These are phyloP conservation scores for Dromaius novaehollandiae DNA, from an alignment of 2,113 vertebrate species.

Conservation along the genomic window DNA sequence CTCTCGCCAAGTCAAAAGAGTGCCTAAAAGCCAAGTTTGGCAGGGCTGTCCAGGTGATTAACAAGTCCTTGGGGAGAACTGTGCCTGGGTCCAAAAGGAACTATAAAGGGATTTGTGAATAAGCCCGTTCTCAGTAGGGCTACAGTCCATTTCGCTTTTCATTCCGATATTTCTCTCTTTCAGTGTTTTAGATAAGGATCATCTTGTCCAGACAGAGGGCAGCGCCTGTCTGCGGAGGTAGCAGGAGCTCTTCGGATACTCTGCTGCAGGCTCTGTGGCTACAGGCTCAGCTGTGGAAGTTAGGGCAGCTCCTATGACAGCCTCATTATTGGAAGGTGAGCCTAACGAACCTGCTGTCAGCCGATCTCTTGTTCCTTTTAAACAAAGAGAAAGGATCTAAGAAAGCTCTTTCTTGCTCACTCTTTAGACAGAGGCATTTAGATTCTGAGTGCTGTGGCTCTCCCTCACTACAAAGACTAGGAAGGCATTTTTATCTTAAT, in stretches of 20 bases:
- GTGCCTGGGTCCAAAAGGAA: neutral
- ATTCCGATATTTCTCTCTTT: neutral
- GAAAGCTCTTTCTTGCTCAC: neutral
- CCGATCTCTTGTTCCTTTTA: slow-evolving; percentile 26
- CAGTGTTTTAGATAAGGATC: neutral
- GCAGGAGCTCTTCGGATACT: neutral
- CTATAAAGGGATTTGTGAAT: neutral
- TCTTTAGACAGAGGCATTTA: slow-evolving; percentile 33
- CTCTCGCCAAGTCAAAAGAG: neutral
- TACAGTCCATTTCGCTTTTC: neutral
- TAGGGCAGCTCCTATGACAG: neutral
- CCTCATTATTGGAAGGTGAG: neutral
- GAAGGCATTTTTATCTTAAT: slow-evolving; percentile 52
- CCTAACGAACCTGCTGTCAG: slow-evolving; percentile 16
- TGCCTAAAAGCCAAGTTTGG: neutral
- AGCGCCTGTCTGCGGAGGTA: neutral
- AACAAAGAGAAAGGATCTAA: slow-evolving; percentile 29
- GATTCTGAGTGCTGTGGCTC: fast-evolving
- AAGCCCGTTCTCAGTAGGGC: neutral
- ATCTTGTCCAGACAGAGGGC: neutral
- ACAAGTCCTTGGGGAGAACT: fast-evolving
- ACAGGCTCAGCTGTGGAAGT: neutral
- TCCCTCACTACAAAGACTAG: neutral
- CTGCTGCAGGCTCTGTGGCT: neutral
- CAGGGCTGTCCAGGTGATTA: neutral